Base-by-base conservation (phyloP, 2,797 vertebrate genomes). In the Hippopotamyrus pictus region DNA sequence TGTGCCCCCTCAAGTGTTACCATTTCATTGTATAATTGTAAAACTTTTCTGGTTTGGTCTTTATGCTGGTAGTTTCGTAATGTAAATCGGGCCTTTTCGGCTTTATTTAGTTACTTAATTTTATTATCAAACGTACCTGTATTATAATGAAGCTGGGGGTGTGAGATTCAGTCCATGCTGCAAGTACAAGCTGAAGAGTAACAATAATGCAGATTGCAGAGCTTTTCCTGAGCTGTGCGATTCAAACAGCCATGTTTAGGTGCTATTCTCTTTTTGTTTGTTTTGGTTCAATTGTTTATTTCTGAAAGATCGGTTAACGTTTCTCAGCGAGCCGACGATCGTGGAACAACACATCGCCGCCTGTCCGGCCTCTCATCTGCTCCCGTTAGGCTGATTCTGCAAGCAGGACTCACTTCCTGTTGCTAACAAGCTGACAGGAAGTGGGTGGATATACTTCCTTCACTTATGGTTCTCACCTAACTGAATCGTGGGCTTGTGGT, bases 131-230 rank as follows among this genome's bases (percentile, higher is more conserved):
- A 44, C 17, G 7, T 44, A 33, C 8, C 54, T 87, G 7, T 22
- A 59, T 87, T 87, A 22, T 41, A 88, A 88, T 88, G 59, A 29
- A 88, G 7, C 86, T 69, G 86, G 62, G 7, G n/a, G 19, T 46
- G 54, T 62, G 57, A 69, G 44, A 65, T 54, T 65, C 44, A 33
- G 54, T 69, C 62, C n/a, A n/a, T 57, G 37, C 37, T 41, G 22
- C 25, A 25, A 2, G 50, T 86, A 86, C 11, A 33, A 86, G 84
- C 50, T 29, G 50, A 54, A 54, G 84, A 51, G 50, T 88, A 25
- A 69, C n/a, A 17, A 50, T 41, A 69, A 65, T 7, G 8, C 57
- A 48, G 51, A n/a, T 65, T 48, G 54, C 9, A 12, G 87, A 44
- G 41, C 59, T 69, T 69, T 50, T 48, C 87, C 11, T 41, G 7